A percentile compares a stretch with the other conserved stretches of the same genome.
Evolutionary conservation across 2,888 invertebrate species (phyloP).

Genomic region (Spicauda simplicius): DNA sequence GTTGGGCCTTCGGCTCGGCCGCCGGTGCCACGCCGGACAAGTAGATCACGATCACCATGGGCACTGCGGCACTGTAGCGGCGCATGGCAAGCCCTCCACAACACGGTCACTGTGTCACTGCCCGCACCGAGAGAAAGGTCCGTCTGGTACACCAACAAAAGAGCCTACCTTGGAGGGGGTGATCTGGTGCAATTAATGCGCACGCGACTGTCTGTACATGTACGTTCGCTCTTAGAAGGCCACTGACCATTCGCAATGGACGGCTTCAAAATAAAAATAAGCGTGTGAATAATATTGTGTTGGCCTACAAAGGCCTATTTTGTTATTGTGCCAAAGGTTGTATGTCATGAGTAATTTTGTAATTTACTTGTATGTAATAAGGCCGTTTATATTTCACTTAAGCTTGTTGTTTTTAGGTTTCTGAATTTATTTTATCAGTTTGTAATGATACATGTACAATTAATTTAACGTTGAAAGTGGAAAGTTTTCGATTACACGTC

Average conservation of each 20-base stretch:
- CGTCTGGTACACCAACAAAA: constrained; percentile 52
- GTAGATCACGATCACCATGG: constrained; percentile 54
- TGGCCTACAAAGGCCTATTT: constrained; percentile 4
- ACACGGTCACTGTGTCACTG: constrained; percentile 81
- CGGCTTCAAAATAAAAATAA: constrained; percentile 6
- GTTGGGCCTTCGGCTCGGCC: constrained; percentile 43
- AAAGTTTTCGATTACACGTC: too few relatives aligned
- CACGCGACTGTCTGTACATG: constrained; percentile 42
- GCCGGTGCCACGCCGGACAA: constrained; percentile 45
- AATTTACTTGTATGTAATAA: not conserved
- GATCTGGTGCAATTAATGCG: constrained; percentile 65
- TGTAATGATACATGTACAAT: too few relatives aligned
- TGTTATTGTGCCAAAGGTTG: not conserved
- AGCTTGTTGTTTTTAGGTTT: too few relatives aligned
- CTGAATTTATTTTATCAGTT: too few relatives aligned
- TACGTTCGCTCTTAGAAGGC: constrained; percentile 50
- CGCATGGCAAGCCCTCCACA: constrained; percentile 73
- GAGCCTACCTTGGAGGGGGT: constrained; percentile 65
- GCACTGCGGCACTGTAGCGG: constrained; percentile 56
- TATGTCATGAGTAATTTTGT: not conserved
- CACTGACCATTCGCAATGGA: constrained; percentile 46
- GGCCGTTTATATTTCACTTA: too few relatives aligned
- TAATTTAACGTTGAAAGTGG: too few relatives aligned
- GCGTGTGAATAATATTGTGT: constrained; percentile 15
- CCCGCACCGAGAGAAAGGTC: constrained; percentile 75